A percentile compares a stretch with the other conserved stretches of the same genome.
Conservation (phyloP, 2,888 invertebrate species). For the Ecliptopera silaceata region DNA sequence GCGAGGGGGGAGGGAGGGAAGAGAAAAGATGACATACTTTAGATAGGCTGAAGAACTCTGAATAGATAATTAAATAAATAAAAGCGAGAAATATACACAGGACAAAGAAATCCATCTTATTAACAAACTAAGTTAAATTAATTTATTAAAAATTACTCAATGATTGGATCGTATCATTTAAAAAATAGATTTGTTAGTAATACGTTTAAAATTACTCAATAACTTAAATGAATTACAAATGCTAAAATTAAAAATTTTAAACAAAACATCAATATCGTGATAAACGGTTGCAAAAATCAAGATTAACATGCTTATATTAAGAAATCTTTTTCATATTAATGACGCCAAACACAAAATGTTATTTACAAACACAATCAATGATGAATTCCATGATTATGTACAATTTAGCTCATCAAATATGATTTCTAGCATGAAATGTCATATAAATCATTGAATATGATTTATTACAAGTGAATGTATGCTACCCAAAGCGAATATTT, state of each 20-base stretch:
- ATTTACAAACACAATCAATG: slow-evolving; percentile 45
- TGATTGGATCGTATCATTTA: too few relatives aligned
- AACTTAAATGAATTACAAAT: too few relatives aligned
- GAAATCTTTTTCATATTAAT: slow-evolving; percentile 50
- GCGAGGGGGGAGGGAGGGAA: slow-evolving; percentile 44
- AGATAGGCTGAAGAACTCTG: slow-evolving; percentile 23
- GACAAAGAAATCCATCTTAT: too few relatives aligned
- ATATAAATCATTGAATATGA: slow-evolving; percentile 15
- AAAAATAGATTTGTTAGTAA: too few relatives aligned
- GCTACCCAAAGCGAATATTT: slow-evolving; percentile 21
- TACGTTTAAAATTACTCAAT: too few relatives aligned
- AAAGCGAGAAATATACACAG: too few relatives aligned
- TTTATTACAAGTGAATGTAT: too few relatives aligned
- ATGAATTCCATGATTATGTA: slow-evolving; percentile 36
- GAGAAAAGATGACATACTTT: slow-evolving; percentile 41
- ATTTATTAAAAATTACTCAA: too few relatives aligned
- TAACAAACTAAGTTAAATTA: too few relatives aligned
- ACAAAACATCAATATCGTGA: too few relatives aligned
- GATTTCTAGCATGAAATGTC: slow-evolving; percentile 28
- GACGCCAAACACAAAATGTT: slow-evolving; percentile 52
- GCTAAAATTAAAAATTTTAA: too few relatives aligned
- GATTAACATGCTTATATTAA: slow-evolving; percentile 47
- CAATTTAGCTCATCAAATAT: slow-evolving; percentile 24
- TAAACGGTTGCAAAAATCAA: not conserved
- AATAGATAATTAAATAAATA: too few relatives aligned